Evolutionary conservation across 2,888 invertebrate species (phyloP).

Genomic region (Pollenia griseotomentosa): DNA sequence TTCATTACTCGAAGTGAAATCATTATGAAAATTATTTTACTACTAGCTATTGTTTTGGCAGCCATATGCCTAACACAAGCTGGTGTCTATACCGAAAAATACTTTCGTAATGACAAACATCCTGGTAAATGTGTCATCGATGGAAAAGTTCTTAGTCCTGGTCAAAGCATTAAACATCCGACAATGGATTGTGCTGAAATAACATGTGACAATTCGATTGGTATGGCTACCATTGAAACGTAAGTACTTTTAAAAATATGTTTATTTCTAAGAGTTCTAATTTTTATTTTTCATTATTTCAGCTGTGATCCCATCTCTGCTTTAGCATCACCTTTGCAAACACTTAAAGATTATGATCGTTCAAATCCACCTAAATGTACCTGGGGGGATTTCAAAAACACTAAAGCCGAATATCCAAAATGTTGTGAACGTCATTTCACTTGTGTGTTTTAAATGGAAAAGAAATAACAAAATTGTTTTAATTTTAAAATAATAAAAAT

Average conservation of each 20-base stretch:
- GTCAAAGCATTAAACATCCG: slow-evolving; percentile 72
- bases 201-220: slow-evolving; percentile 72
- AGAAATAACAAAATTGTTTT: too few relatives aligned
- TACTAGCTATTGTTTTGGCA: slow-evolving; percentile 5
- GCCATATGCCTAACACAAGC: slow-evolving; percentile 42
- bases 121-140: slow-evolving; percentile 70
- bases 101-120: slow-evolving; percentile 62
- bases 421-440: slow-evolving; percentile 71
- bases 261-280: neutral
- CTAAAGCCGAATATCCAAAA: slow-evolving; percentile 65
- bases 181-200: slow-evolving; percentile 70
- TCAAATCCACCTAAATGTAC: slow-evolving; percentile 65
- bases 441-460: slow-evolving; percentile 53
- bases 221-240: slow-evolving; percentile 73
- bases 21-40: slow-evolving; percentile 50
- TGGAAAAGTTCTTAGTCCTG: slow-evolving; percentile 64
- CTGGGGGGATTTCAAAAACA: slow-evolving; percentile 71
- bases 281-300: neutral
- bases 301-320: slow-evolving; percentile 72
- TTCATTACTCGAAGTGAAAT: neutral
- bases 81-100: slow-evolving; percentile 54
- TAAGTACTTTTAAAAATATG: neutral
- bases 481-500: too few relatives aligned
- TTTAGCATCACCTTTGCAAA: slow-evolving; percentile 63
- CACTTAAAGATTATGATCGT: slow-evolving; percentile 66